A percentile compares a stretch with the other conserved stretches of the same genome.
Evolutionary conservation across 2,113 vertebrate species (phyloP).

Genomic region (Telmatochromis sp.): DNA sequence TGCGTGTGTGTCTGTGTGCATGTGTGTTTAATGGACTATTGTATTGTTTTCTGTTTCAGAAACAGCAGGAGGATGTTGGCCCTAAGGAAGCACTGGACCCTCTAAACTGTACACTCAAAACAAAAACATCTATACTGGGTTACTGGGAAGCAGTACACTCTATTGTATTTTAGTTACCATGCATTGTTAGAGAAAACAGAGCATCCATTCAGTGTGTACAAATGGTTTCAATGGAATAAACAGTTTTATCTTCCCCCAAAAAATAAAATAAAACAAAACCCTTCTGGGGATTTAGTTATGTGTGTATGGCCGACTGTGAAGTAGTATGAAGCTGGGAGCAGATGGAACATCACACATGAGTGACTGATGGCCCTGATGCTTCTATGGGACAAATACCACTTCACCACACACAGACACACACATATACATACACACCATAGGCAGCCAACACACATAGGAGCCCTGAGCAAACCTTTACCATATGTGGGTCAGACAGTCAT

Average conservation of each 20-base stretch:
- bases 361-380: constrained; percentile 15
- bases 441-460: background rate
- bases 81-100: background rate
- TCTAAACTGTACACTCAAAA: background rate
- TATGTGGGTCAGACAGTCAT: constrained; percentile 55
- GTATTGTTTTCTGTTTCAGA: background rate
- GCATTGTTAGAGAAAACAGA: background rate
- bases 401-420: background rate
- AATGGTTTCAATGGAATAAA: background rate
- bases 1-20: background rate
- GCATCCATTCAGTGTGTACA: background rate
- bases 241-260: background rate
- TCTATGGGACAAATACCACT: constrained; percentile 20
- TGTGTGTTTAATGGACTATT: background rate
- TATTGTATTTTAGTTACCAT: background rate
- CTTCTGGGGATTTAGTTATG: background rate
- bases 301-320: background rate
- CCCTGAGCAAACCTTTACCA: constrained; percentile 34
- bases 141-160: background rate
- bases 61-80: background rate
- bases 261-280: background rate
- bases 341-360: constrained; percentile 53
- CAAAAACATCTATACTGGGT: background rate
- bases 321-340: constrained; percentile 17
- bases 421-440: background rate